Evolutionary conservation across 2,888 invertebrate species (phyloP).

Genomic region (Lochmaea capreae): DNA sequence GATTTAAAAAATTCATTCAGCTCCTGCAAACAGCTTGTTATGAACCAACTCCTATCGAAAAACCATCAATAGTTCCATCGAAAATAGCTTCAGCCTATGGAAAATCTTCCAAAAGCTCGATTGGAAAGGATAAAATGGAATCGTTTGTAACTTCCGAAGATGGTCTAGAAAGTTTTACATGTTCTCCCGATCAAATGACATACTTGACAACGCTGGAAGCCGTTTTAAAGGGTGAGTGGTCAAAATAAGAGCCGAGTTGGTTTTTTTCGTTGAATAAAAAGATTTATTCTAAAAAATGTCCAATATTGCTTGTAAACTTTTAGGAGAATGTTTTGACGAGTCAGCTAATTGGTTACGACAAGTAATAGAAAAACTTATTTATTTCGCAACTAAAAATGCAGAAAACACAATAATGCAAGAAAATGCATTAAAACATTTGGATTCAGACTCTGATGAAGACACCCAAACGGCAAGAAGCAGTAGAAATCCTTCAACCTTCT

Average conservation of each 20-base stretch:
- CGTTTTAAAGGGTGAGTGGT: not conserved
- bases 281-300: too few species aligned
- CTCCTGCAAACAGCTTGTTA: not conserved
- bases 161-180: not conserved
- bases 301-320: not conserved
- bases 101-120: not conserved
- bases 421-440: too few species aligned
- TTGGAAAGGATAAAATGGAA: not conserved
- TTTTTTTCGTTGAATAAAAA: too few species aligned
- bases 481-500: too few species aligned
- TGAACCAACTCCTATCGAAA: not conserved
- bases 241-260: not conserved
- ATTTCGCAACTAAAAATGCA: not conserved
- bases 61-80: not conserved
- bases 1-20: not conserved
- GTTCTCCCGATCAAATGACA: not conserved
- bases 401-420: not conserved
- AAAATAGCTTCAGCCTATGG: not conserved
- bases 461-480: too few species aligned
- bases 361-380: not conserved
- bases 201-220: not conserved
- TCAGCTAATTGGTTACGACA: not conserved
- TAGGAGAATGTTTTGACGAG: constrained; percentile 2
- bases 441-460: too few species aligned
- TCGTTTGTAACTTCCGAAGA: not conserved